Base-by-base conservation (phyloP, 2,888 invertebrate species). In the Chalcis sispes region DNA sequence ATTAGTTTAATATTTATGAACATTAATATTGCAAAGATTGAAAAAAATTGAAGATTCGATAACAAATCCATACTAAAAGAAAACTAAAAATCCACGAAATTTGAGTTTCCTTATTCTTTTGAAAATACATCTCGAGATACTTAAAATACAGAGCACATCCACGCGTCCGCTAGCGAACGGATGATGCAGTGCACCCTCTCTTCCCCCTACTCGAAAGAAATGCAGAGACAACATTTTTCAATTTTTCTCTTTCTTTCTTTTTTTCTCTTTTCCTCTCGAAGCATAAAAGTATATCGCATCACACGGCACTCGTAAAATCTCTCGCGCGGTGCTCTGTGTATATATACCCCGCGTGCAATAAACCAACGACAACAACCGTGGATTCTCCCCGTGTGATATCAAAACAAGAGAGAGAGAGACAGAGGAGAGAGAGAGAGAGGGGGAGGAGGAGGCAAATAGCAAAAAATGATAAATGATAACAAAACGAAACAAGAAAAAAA, bases 211-310 rank as follows among this genome's bases (percentile, higher is more conserved):
- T 13, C 32, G 69, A 7, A 42, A 73, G 46, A 74, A 67, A 29
- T 32, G 54, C 25, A 69, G 67, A 62, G 67, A 69, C 69, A 62
- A 67, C 62, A 69, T 62, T 74, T 69, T 74, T 74, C 74, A 74
- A 74, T 74, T 74, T 69, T 52, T 74, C 62, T 69, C 15, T n/a
- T n/a, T n/a, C n/a, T n/a, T n/a, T n/a, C n/a, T n/a, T n/a, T n/a
- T n/a, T n/a, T n/a, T n/a, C n/a, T n/a, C n/a, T n/a, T n/a, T n/a
- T n/a, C n/a, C n/a, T n/a, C 7, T 25, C 32, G 54, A 52, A 70
- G 32, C 52, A 40, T 62, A 64, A 75, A 75, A 75, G 69, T 61
- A 69, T 64, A 69, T 69, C 52, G 69, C 52, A 69, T 64, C 69
- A 42, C 56, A 18, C 42, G 10, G 32, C 40, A 29, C 36, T 75